These are phyloP conservation scores for Drosophila vallismaia DNA, from an alignment of 2,888 invertebrate genomes.

Conservation along the genomic window DNA sequence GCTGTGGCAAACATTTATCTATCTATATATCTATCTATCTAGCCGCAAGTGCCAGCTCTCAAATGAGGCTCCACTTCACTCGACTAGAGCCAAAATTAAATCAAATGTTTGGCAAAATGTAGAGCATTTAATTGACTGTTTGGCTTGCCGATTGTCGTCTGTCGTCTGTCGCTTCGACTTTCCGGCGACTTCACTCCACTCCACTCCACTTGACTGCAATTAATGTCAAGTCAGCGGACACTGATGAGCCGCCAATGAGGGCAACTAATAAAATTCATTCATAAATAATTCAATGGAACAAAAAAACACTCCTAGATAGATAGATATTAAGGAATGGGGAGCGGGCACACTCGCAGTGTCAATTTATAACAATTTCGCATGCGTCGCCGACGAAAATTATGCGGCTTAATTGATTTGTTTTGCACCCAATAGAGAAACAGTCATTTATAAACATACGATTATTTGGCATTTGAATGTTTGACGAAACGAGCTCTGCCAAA, in stretches of 20 bases:
- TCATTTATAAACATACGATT: conserved; percentile 39
- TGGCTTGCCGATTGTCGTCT: conserved; percentile 9
- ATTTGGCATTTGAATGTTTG: conserved; percentile 57
- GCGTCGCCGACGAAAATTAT: conserved; percentile 59
- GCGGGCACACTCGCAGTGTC: conserved; percentile 31
- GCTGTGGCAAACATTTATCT: conserved; percentile 35
- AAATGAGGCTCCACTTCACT: conserved; percentile 7
- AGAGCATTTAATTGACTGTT: conserved; percentile 71
- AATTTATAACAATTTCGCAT: conserved; percentile 78
- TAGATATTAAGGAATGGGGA: not conserved
- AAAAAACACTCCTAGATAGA: conserved; percentile 9
- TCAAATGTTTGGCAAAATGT: conserved; percentile 72
- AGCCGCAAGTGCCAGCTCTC: conserved; percentile 13
- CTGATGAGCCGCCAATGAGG: conserved; percentile 78
- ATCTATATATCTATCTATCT: conserved; percentile 17
- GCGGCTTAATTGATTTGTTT: conserved; percentile 75
- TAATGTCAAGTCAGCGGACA: conserved; percentile 73
- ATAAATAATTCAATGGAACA: conserved; percentile 78
- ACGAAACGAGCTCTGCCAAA: conserved; percentile 55
- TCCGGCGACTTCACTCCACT: conserved; percentile 4
- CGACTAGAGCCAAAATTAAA: conserved; percentile 57
- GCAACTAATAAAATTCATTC: conserved; percentile 80
- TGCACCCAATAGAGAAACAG: conserved; percentile 62
- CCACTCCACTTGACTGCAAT: conserved; percentile 56
- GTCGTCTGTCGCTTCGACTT: conserved; percentile 6